phyloP scores from a whole-genome alignment of 2,797 vertebrate species.

The Margarornis squamiger region DNA sequence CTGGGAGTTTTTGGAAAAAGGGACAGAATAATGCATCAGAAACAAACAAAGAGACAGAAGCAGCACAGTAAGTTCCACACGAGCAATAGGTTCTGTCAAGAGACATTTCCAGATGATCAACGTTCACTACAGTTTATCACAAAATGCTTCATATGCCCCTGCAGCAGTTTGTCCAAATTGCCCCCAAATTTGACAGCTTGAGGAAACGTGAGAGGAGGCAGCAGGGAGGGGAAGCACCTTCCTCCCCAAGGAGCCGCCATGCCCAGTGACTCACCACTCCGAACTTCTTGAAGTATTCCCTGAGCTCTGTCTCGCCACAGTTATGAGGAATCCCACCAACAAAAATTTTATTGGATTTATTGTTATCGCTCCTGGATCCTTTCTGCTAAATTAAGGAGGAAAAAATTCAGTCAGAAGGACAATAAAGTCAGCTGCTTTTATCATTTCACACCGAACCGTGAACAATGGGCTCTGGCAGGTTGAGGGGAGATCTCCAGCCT shows the following conservation, averaged over 20 bases:
- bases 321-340: constrained; percentile 99
- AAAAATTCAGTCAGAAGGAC: constrained; percentile 22
- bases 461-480: neutral
- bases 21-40: neutral
- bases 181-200: neutral
- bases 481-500: neutral
- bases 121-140: neutral
- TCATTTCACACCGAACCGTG: neutral
- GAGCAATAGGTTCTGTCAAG: neutral
- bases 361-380: constrained; percentile 96
- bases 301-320: constrained; percentile 99
- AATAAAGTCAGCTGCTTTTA: neutral
- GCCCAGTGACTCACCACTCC: constrained; percentile 92
- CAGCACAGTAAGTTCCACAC: neutral
- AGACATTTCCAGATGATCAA: neutral
- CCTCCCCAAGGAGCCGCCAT: neutral
- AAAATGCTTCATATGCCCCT: neutral
- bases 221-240: neutral
- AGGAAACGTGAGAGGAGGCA: neutral
- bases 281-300: constrained; percentile 99
- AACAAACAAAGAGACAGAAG: neutral
- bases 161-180: constrained; percentile 14
- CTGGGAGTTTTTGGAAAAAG: neutral
- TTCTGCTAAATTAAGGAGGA: constrained; percentile 85
- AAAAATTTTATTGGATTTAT: constrained; percentile 99